phyloP scores from a whole-genome alignment of 2,113 vertebrate genomes.

The Rhabdomys dilectus region DNA sequence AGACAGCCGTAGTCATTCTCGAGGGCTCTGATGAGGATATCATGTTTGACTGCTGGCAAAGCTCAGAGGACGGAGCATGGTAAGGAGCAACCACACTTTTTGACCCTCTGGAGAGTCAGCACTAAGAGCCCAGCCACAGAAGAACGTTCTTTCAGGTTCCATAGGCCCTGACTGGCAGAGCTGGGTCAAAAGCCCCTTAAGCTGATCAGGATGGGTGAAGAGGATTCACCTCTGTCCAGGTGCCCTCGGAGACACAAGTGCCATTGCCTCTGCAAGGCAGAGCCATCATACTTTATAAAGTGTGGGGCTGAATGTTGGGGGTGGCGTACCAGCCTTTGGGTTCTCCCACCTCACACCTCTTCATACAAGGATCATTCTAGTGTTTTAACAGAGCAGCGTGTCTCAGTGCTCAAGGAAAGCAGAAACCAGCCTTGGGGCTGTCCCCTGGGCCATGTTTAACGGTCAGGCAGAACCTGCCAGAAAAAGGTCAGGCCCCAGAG shows the following conservation, averaged over 20 bases:
- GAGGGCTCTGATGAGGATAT: not conserved
- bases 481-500: slow-evolving; percentile 17
- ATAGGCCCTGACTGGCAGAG: not conserved
- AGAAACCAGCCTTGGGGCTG: not conserved
- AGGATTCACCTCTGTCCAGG: not conserved
- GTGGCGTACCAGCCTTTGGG: no score
- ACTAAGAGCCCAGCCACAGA: not conserved
- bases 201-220: not conserved
- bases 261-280: not conserved
- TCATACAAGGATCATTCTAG: not conserved
- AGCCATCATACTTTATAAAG: not conserved
- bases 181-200: not conserved
- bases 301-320: not conserved
- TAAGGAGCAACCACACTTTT: not conserved
- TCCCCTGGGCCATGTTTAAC: not conserved
- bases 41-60: no score
- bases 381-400: not conserved
- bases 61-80: not conserved
- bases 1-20: accelerated
- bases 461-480: slow-evolving; percentile 33
- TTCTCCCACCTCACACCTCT: not conserved
- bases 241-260: not conserved
- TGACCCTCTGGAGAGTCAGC: not conserved
- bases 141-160: not conserved
- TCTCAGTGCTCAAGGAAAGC: not conserved